These are phyloP conservation scores for Erebia palarica DNA, from an alignment of 2,888 invertebrate species.

Conservation along the genomic window DNA sequence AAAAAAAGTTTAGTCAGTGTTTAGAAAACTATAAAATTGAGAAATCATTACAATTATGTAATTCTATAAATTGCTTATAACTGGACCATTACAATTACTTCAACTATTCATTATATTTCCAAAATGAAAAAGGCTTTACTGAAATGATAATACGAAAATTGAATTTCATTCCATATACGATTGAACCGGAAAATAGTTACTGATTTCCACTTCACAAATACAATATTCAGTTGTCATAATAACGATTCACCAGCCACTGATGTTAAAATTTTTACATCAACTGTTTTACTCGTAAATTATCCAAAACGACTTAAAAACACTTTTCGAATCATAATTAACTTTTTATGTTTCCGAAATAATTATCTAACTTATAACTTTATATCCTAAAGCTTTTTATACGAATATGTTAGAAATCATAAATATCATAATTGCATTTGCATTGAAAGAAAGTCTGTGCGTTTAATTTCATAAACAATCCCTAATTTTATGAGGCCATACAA, in stretches of 20 bases:
- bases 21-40: not conserved
- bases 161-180: conserved; percentile 13
- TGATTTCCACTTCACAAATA: conserved; percentile 16
- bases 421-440: too few species aligned
- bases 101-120: not conserved
- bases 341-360: too few species aligned
- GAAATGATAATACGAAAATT: conserved; percentile 18
- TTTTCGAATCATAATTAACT: too few species aligned
- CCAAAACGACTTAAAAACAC: not conserved
- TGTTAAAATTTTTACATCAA: conserved; percentile 11
- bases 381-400: too few species aligned
- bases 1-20: not conserved
- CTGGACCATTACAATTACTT: not conserved
- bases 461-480: too few species aligned
- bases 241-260: not conserved
- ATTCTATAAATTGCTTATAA: not conserved
- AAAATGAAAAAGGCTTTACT: not conserved
- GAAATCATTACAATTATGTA: not conserved
- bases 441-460: too few species aligned
- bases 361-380: too few species aligned
- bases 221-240: conserved; percentile 14
- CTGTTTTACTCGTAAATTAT: not conserved
- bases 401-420: too few species aligned
- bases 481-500: too few species aligned
- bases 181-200: conserved; percentile 18